Percentiles rank a stretch among this genome's conserved stretches.
phyloP scores from a whole-genome alignment of 2,113 vertebrate species.

The Silurus asotus region DNA sequence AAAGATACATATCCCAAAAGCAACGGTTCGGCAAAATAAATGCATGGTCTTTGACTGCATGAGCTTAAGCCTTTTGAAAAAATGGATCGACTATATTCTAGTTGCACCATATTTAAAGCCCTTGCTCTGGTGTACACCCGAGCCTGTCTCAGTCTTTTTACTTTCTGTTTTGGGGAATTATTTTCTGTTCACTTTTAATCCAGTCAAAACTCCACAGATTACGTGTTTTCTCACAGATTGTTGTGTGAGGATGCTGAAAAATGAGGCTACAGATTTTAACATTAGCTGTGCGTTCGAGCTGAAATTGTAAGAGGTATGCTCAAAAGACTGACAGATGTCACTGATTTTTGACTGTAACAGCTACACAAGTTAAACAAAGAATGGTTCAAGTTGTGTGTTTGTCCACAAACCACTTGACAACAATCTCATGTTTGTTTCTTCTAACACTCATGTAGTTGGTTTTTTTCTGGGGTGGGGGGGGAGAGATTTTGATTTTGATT shows the following conservation, averaged over 20 bases:
- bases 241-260: slow-evolving; percentile 32
- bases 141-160: slow-evolving; percentile 62
- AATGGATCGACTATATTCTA: slow-evolving; percentile 68
- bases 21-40: slow-evolving; percentile 66
- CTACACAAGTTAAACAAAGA: slow-evolving; percentile 21
- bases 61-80: slow-evolving; percentile 71
- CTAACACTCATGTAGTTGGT: slow-evolving; percentile 59
- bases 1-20: slow-evolving; percentile 66
- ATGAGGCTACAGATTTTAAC: slow-evolving; percentile 8
- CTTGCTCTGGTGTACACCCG: slow-evolving; percentile 71
- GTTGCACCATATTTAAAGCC: slow-evolving; percentile 70
- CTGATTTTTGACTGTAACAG: slow-evolving; percentile 10
- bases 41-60: slow-evolving; percentile 79
- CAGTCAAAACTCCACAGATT: slow-evolving; percentile 29
- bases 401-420: neutral
- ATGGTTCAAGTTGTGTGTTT: slow-evolving; percentile 21
- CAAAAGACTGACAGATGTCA: slow-evolving; percentile 15
- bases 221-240: slow-evolving; percentile 21
- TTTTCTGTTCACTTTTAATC: slow-evolving; percentile 29
- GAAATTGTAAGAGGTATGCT: neutral
- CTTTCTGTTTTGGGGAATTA: slow-evolving; percentile 45
- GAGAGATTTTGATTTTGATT: slow-evolving; percentile 32
- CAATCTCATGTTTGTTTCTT: slow-evolving; percentile 50
- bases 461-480: slow-evolving; percentile 35
- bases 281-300: slow-evolving; percentile 6